phyloP scores from a whole-genome alignment of 1,140 invertebrate species.

The Meloidogyne chitwoodi region DNA sequence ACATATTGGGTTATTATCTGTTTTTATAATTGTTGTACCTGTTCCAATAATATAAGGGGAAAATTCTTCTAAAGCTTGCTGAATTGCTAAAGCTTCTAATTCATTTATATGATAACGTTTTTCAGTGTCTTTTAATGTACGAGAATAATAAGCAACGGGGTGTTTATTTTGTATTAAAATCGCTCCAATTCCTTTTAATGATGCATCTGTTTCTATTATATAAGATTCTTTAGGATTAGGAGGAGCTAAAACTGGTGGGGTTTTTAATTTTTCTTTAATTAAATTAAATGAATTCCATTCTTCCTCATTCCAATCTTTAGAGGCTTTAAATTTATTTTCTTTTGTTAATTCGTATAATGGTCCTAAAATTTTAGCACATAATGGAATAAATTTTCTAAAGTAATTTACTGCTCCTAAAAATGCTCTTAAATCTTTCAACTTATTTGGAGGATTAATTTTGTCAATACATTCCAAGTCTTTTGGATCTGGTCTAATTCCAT shows the following conservation, averaged over 20 bases:
- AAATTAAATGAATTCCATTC: slow-evolving; percentile 26
- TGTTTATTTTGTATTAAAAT: slow-evolving; percentile 5
- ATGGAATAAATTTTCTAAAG: slow-evolving; percentile 30
- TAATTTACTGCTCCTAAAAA: slow-evolving; percentile 32
- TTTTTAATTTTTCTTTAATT: slow-evolving; percentile 19
- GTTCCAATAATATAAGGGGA: not conserved
- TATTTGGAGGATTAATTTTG: slow-evolving; percentile 23
- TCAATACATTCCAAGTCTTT: slow-evolving; percentile 16
- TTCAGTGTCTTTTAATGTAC: slow-evolving; percentile 21
- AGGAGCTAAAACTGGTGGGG: slow-evolving; percentile 29
- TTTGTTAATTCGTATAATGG: slow-evolving; percentile 32
- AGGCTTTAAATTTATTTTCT: not conserved
- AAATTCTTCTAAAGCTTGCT: not conserved
- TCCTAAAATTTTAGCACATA: slow-evolving; percentile 22
- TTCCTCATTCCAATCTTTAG: slow-evolving; percentile 3
- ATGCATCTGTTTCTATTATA: slow-evolving; percentile 35
- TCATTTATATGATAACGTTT: slow-evolving; percentile 21
- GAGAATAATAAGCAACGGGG: slow-evolving; percentile 25
- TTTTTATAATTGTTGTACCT: not conserved
- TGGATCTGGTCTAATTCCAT: slow-evolving; percentile 26
- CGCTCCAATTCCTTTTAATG: not conserved
- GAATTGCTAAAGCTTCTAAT: slow-evolving; percentile 24
- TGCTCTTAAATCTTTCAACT: slow-evolving; percentile 20
- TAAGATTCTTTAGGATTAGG: slow-evolving; percentile 25
- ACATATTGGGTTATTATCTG: not conserved